These are phyloP conservation scores for Nematostella vectensis DNA, from an alignment of 92 coral and sea anemone species.

Conservation along the genomic window DNA sequence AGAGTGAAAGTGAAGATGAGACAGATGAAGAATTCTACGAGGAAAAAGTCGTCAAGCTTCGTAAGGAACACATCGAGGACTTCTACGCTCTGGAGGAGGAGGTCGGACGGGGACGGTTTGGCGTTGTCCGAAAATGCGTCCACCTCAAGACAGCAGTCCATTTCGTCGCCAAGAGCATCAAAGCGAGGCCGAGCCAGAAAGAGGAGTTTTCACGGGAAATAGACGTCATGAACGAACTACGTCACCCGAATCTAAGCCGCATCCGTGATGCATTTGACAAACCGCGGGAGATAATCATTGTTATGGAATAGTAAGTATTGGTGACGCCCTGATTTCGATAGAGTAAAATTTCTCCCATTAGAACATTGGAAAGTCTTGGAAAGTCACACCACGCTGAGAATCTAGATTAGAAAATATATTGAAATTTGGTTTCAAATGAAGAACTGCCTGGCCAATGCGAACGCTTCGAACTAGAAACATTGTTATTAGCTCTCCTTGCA, in stretches of 20 bases:
- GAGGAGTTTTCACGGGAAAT: constrained; percentile 79
- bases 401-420: too few relatives aligned
- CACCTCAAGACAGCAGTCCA: constrained; percentile 73
- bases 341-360: too few relatives aligned
- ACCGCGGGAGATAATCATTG: constrained; percentile 62
- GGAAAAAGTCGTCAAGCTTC: constrained; percentile 41
- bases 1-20: constrained; percentile 70
- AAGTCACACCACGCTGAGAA: too few relatives aligned
- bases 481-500: too few relatives aligned
- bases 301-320: constrained; percentile 79
- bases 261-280: constrained; percentile 90
- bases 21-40: constrained; percentile 50
- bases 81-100: constrained; percentile 73
- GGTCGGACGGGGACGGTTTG: constrained; percentile 93
- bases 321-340: too few relatives aligned
- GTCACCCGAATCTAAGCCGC: constrained; percentile 70
- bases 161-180: constrained; percentile 80
- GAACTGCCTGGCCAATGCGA: too few relatives aligned
- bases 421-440: too few relatives aligned
- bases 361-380: too few relatives aligned
- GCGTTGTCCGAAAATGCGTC: constrained; percentile 78
- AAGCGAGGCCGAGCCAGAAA: constrained; percentile 85
- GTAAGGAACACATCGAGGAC: constrained; percentile 60
- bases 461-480: too few relatives aligned
- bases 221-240: constrained; percentile 69